Evolutionary conservation across 2,888 invertebrate species (phyloP).

Genomic region (Ramazzottius varieornatus): DNA sequence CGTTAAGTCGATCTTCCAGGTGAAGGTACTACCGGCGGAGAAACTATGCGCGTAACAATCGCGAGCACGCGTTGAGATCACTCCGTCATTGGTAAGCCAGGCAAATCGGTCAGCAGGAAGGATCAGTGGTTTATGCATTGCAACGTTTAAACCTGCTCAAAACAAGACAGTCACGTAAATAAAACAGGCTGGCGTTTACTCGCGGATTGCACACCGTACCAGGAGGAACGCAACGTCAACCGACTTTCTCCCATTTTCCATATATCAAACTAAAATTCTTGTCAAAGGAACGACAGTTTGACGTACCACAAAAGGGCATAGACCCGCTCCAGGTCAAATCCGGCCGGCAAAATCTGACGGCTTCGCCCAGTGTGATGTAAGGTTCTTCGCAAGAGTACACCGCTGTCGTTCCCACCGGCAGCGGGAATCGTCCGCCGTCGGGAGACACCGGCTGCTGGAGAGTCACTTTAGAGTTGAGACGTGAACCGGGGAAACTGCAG

Average conservation of each 20-base stretch:
- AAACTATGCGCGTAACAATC: neutral
- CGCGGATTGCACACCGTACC: too few relatives aligned
- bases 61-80: neutral
- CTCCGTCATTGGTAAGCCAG: neutral
- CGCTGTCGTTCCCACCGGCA: neutral
- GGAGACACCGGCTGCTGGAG: neutral
- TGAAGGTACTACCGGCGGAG: neutral
- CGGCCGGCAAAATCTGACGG: neutral
- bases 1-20: neutral
- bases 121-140: neutral
- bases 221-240: too few relatives aligned
- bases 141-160: neutral
- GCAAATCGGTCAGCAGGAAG: neutral
- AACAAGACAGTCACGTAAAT: neutral
- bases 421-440: neutral
- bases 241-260: too few relatives aligned
- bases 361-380: neutral
- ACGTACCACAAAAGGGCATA: neutral
- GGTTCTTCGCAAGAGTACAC: constrained; percentile 1
- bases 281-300: neutral
- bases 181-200: too few relatives aligned
- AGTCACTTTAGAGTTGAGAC: neutral
- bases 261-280: neutral
- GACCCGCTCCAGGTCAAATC: neutral
- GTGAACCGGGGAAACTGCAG: neutral